These are phyloP conservation scores for Heliornis fulica DNA, from an alignment of 2,113 vertebrate genomes.

Conservation along the genomic window DNA sequence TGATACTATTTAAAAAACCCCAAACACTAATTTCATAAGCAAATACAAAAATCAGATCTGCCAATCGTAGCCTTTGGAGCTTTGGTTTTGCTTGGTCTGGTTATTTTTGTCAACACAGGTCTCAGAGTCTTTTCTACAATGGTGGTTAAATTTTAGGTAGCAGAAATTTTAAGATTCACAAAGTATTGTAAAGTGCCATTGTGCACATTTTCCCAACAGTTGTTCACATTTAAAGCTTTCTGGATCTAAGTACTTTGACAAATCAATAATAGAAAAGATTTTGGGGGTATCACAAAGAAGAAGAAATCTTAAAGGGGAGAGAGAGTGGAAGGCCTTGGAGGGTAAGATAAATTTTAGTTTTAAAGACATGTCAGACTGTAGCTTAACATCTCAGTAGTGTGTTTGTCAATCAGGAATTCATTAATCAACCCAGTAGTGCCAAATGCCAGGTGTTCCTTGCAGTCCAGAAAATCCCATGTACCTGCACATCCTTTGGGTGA, in stretches of 20 bases:
- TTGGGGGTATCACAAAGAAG: background rate
- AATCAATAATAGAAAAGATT: background rate
- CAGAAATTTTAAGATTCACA: background rate
- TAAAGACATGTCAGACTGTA: background rate
- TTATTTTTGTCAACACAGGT: background rate
- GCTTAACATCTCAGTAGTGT: background rate
- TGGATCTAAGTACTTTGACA: background rate
- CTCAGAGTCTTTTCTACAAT: background rate
- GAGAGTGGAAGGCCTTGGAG: background rate
- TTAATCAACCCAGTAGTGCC: background rate
- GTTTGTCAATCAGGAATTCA: background rate
- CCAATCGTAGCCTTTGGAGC: background rate
- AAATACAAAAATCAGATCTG: background rate
- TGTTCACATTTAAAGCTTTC: background rate
- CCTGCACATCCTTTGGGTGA: background rate
- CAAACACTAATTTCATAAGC: background rate
- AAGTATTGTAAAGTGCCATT: background rate
- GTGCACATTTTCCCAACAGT: background rate
- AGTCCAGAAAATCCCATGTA: accelerated
- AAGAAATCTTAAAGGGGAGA: background rate
- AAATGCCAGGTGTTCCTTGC: background rate
- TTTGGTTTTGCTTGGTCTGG: background rate
- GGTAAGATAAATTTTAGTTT: background rate
- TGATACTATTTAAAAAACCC: background rate
- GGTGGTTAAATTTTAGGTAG: background rate